Conservation (phyloP, 1,140 invertebrate genomes). For the Chionoecetes opilio region DNA sequence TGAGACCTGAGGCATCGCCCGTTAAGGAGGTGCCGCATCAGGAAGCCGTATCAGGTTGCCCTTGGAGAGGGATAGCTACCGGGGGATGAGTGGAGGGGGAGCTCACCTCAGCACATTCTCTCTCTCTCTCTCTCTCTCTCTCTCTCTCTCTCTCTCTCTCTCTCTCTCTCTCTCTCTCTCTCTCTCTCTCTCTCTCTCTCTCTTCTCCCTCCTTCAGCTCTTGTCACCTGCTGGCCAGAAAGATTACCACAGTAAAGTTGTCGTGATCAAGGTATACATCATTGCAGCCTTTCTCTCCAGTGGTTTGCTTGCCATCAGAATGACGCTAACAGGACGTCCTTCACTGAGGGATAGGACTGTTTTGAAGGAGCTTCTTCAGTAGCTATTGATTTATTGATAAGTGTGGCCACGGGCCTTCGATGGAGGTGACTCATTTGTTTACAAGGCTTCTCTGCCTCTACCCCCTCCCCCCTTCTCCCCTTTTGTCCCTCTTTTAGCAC, state of each 20-base stretch:
- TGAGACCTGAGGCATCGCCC: neutral
- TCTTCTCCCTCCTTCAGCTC: neutral
- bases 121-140: neutral
- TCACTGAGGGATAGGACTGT: too few species aligned
- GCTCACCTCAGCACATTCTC: neutral
- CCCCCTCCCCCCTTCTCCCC: neutral
- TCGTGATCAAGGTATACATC: too few species aligned
- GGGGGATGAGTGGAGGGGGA: neutral
- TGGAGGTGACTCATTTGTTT: slow-evolving; percentile 57
- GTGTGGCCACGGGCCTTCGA: neutral
- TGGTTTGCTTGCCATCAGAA: too few species aligned
- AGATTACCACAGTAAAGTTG: neutral
- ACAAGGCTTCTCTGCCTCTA: neutral
- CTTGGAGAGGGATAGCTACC: slow-evolving; percentile 31
- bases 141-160: slow-evolving; percentile 20
- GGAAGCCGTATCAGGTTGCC: slow-evolving; percentile 43
- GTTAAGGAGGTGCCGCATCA: slow-evolving; percentile 44
- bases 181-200: slow-evolving; percentile 41
- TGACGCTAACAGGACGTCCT: too few species aligned
- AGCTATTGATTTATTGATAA: slow-evolving; percentile 57
- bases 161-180: slow-evolving; percentile 44
- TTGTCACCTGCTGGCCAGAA: neutral
- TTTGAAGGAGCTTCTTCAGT: neutral
- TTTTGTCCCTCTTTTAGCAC: neutral
- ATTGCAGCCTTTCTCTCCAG: too few species aligned